Evolutionary conservation across 1,140 invertebrate species (phyloP).

Genomic region (Drosophila cardini): DNA sequence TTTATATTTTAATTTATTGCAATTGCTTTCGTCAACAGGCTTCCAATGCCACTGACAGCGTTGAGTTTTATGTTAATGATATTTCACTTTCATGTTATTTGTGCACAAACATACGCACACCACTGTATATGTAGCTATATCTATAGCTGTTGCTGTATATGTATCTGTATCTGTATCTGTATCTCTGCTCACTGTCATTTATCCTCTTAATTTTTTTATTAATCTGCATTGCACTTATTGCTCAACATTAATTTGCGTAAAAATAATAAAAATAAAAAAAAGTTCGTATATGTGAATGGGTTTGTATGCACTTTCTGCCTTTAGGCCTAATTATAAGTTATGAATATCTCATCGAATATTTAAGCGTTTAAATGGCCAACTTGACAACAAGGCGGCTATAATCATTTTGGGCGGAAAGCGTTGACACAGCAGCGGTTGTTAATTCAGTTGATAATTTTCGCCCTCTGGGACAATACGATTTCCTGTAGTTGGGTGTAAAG

Average conservation of each 20-base stretch:
- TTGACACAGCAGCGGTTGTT: constrained; percentile 28
- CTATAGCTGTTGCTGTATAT: too few relatives aligned
- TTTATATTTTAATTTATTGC: constrained; percentile 58
- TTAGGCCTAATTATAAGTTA: constrained; percentile 72
- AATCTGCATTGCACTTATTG: constrained; percentile 48
- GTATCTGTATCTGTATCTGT: neutral
- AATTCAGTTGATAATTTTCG: constrained; percentile 9
- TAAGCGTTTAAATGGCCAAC: constrained; percentile 35
- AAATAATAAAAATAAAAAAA: constrained; percentile 2
- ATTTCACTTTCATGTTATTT: constrained; percentile 23
- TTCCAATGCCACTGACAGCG: constrained; percentile 30
- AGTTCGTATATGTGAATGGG: neutral
- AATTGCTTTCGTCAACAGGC: constrained; percentile 43
- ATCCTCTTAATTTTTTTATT: constrained; percentile 67
- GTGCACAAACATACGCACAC: neutral
- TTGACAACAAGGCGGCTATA: constrained; percentile 23
- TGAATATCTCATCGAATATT: constrained; percentile 74
- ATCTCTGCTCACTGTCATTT: constrained; percentile 32
- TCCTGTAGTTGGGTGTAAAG: neutral
- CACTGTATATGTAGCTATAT: too few relatives aligned
- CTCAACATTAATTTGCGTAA: constrained; percentile 39
- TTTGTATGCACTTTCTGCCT: constrained; percentile 20
- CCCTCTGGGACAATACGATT: too few relatives aligned
- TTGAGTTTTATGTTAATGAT: constrained; percentile 58
- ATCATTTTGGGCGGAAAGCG: constrained; percentile 38